Percentiles rank a stretch among this genome's conserved stretches.
Evolutionary conservation across 2,797 vertebrate genomes (phyloP).

Genomic region (Pseudochirops cupreus): DNA sequence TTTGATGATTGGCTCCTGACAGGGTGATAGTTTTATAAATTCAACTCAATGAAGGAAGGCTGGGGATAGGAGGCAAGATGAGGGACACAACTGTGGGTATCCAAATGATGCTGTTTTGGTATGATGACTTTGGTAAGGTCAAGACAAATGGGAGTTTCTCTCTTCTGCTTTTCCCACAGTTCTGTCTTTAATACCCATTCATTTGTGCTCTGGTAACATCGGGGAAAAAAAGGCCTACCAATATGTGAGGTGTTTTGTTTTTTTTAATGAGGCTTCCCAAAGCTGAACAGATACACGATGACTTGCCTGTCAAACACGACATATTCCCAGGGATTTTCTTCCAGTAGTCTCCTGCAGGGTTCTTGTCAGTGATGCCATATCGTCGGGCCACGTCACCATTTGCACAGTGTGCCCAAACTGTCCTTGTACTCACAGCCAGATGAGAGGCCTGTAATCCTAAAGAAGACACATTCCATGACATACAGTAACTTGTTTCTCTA

Average conservation of each 20-base stretch:
- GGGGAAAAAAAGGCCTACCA: neutral
- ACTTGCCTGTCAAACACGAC: conserved; percentile 91
- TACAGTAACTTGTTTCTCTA: neutral
- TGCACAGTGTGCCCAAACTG: conserved; percentile 95
- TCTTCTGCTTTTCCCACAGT: neutral
- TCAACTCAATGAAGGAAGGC: neutral
- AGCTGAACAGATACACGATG: neutral
- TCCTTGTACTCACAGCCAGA: conserved; percentile 91
- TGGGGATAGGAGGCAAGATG: neutral
- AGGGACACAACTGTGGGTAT: neutral
- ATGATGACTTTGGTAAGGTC: neutral
- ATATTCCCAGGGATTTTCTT: conserved; percentile 94
- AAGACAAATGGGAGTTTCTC: neutral
- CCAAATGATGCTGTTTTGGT: neutral
- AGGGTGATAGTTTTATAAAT: neutral
- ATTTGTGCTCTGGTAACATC: neutral
- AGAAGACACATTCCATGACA: neutral
- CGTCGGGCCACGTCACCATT: conserved; percentile 95
- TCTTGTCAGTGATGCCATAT: conserved; percentile 93
- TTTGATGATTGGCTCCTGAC: neutral
- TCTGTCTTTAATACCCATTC: neutral
- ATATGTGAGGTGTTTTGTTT: neutral
- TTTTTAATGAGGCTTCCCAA: neutral
- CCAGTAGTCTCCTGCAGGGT: conserved; percentile 98
- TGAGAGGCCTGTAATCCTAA: conserved; percentile 93